phyloP scores from a whole-genome alignment of 1,140 invertebrate species.

The Thalassaphorura encarpata region DNA sequence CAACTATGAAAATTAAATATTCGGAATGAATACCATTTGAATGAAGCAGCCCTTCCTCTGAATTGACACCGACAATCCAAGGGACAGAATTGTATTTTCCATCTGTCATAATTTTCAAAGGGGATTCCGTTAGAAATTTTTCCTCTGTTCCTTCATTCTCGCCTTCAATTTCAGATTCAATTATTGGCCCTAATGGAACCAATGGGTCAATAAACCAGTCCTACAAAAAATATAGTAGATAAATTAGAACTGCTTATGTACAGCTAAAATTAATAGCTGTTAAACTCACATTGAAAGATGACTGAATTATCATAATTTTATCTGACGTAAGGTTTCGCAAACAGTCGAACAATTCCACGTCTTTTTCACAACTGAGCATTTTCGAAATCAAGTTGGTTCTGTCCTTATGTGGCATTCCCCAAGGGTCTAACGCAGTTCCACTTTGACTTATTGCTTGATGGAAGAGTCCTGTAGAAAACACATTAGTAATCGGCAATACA shows the following conservation, averaged over 20 bases:
- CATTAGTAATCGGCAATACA: background rate
- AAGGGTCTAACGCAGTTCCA: slow-evolving; percentile 5
- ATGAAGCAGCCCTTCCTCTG: slow-evolving; percentile 23
- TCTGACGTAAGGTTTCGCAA: too few species aligned
- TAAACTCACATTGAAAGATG: too few species aligned
- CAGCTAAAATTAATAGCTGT: too few species aligned
- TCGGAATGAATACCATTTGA: too few species aligned
- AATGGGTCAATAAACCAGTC: slow-evolving; percentile 4
- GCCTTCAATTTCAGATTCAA: slow-evolving; percentile 13
- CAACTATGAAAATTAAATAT: background rate
- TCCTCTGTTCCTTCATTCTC: too few species aligned
- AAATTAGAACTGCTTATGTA: too few species aligned
- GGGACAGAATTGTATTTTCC: slow-evolving; percentile 12
- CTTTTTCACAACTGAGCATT: slow-evolving; percentile 15
- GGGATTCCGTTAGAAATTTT: slow-evolving; percentile 10
- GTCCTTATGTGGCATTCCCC: background rate
- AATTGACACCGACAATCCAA: slow-evolving; percentile 18
- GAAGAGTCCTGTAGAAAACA: slow-evolving; percentile 4
- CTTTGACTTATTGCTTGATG: slow-evolving; percentile 8
- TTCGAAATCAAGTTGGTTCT: slow-evolving; percentile 10
- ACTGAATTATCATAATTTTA: too few species aligned
- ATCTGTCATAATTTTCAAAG: slow-evolving; percentile 1
- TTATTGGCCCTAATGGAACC: slow-evolving; percentile 1
- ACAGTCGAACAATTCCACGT: too few species aligned
- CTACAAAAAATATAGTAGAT: background rate